phyloP scores from a whole-genome alignment of 2,113 vertebrate species.

The Pyrgilauda ruficollis region DNA sequence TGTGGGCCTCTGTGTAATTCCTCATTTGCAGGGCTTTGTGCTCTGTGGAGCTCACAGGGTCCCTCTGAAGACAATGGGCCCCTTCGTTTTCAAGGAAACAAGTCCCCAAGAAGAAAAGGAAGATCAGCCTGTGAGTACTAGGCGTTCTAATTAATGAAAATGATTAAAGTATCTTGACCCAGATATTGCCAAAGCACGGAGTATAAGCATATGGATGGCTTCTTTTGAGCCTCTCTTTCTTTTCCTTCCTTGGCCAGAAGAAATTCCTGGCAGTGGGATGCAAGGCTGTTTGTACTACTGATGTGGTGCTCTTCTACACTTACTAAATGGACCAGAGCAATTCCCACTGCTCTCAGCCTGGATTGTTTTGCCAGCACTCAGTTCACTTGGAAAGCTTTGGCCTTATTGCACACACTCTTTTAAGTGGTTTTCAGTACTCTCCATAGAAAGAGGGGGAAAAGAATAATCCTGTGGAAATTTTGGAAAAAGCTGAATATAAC shows the following conservation, averaged over 20 bases:
- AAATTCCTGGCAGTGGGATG: slow-evolving; percentile 25
- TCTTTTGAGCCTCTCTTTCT: not conserved
- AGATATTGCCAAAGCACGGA: not conserved
- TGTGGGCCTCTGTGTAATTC: not conserved
- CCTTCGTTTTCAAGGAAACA: not conserved
- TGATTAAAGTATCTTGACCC: not conserved
- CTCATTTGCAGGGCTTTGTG: not conserved
- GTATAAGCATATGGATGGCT: fast-evolving
- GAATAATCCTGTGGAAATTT: not conserved
- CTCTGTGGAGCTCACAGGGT: not conserved
- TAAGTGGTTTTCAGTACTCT: slow-evolving; percentile 37
- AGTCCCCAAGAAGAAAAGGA: not conserved
- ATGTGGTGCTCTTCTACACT: not conserved
- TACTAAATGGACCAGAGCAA: slow-evolving; percentile 39
- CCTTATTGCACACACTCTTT: not conserved
- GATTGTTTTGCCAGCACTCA: not conserved
- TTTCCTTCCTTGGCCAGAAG: not conserved
- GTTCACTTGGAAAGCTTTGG: slow-evolving; percentile 23
- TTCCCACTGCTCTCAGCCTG: slow-evolving; percentile 15
- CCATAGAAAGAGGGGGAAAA: not conserved
- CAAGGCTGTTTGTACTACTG: not conserved
- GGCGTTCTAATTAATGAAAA: not conserved
- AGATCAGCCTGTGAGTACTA: not conserved
- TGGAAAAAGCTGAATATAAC: not conserved
- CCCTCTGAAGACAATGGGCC: not conserved